Conservation (phyloP, 2,888 invertebrate species). For the Poecilus cupreus region DNA sequence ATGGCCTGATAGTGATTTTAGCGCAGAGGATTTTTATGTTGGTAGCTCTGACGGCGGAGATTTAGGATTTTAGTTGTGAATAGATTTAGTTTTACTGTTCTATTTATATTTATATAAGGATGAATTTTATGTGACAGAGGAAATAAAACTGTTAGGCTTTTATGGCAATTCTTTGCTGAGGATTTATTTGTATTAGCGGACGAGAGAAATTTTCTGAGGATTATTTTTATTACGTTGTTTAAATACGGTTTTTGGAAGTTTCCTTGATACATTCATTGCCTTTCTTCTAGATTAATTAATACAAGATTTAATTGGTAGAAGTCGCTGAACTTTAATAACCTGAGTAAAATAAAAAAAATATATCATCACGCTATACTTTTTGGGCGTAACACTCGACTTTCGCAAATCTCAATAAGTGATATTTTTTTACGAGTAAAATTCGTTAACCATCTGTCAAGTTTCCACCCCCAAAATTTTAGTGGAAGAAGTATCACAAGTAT, state of each 20-base stretch:
- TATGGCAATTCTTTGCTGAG: not conserved
- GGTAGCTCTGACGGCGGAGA: not conserved
- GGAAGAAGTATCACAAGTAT: too few relatives aligned
- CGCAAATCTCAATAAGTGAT: too few relatives aligned
- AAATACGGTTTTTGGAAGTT: not conserved
- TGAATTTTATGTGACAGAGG: not conserved
- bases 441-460: too few relatives aligned
- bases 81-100: conserved; percentile 20
- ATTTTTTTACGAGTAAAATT: too few relatives aligned
- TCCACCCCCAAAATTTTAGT: too few relatives aligned
- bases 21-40: not conserved
- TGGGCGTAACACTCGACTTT: too few relatives aligned
- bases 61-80: conserved; percentile 21
- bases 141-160: conserved; percentile 23
- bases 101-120: not conserved
- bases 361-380: too few relatives aligned
- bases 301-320: too few relatives aligned
- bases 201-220: not conserved
- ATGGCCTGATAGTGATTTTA: not conserved
- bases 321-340: too few relatives aligned
- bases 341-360: too few relatives aligned
- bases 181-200: not conserved
- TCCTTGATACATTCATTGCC: not conserved
- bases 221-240: not conserved
- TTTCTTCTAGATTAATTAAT: too few relatives aligned